phyloP scores from a whole-genome alignment of 2,113 vertebrate genomes.

The Acrocephalus kingi region DNA sequence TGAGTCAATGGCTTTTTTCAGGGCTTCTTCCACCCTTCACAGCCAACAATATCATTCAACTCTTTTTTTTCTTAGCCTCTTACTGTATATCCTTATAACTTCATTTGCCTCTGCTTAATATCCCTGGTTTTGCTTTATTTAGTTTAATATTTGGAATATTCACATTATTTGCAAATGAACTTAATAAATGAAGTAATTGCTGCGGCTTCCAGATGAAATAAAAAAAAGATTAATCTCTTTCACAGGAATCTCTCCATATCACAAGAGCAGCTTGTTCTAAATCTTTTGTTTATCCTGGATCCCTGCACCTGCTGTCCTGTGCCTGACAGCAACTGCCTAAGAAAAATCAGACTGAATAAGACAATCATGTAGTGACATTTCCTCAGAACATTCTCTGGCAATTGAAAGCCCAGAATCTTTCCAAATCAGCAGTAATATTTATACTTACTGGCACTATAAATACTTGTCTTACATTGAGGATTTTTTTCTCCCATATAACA shows the following conservation, averaged over 20 bases:
- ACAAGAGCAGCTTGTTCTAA: background rate
- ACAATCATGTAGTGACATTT: background rate
- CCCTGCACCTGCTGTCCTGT: background rate
- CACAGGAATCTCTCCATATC: background rate
- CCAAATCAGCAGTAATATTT: background rate
- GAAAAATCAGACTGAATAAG: background rate
- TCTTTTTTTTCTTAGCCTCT: background rate
- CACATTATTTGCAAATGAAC: background rate
- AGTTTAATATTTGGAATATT: background rate
- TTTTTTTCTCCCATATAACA: background rate
- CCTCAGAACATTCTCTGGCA: background rate
- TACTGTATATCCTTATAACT: background rate
- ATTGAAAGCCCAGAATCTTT: background rate
- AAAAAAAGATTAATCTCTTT: background rate
- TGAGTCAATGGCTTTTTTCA: background rate
- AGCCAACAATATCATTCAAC: background rate
- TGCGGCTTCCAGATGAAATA: background rate
- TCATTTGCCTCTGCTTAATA: background rate
- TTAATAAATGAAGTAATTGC: background rate
- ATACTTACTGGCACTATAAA: background rate
- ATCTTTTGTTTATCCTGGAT: background rate
- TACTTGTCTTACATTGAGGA: background rate
- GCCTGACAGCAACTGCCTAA: background rate
- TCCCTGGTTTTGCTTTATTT: background rate
- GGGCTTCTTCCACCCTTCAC: background rate